A percentile compares a stretch with the other conserved stretches of the same genome.
phyloP scores from a whole-genome alignment of 2,797 vertebrate species.

The Spondyliosoma cantharus region DNA sequence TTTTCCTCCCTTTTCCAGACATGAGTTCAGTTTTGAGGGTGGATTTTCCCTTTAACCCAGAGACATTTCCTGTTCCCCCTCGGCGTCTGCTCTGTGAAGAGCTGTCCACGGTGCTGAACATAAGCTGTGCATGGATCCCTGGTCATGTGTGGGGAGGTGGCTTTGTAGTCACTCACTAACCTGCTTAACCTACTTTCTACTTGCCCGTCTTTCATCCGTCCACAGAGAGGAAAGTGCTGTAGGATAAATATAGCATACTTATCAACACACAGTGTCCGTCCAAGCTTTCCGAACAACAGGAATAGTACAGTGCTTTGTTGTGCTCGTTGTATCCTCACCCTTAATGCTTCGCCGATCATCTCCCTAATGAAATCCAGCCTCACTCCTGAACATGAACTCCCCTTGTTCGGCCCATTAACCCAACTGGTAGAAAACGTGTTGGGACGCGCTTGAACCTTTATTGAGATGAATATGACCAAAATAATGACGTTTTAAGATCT shows the following conservation, averaged over 20 bases:
- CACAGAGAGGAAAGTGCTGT: slow-evolving; percentile 68
- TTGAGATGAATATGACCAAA: slow-evolving; percentile 82
- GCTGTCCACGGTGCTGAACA: slow-evolving; percentile 75
- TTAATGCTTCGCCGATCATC: slow-evolving; percentile 63
- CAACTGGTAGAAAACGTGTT: slow-evolving; percentile 77
- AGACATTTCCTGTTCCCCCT: slow-evolving; percentile 35
- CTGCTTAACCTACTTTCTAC: slow-evolving; percentile 83
- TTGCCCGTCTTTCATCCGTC: slow-evolving; percentile 62
- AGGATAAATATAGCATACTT: slow-evolving; percentile 75
- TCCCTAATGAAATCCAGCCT: slow-evolving; percentile 67
- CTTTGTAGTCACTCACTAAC: slow-evolving; percentile 76
- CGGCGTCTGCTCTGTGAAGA: slow-evolving; percentile 44
- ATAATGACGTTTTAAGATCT: slow-evolving; percentile 85
- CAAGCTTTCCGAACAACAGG: slow-evolving; percentile 16
- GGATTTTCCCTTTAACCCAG: slow-evolving; percentile 20
- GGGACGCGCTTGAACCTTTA: slow-evolving; percentile 74
- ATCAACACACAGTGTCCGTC: slow-evolving; percentile 43
- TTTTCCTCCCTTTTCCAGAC: background rate
- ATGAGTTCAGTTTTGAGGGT: slow-evolving; percentile 7
- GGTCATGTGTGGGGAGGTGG: slow-evolving; percentile 61
- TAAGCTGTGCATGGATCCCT: slow-evolving; percentile 44
- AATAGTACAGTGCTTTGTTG: slow-evolving; percentile 24
- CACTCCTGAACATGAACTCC: slow-evolving; percentile 66
- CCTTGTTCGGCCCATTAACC: slow-evolving; percentile 82
- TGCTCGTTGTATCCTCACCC: slow-evolving; percentile 10